phyloP scores from a whole-genome alignment of 2,797 vertebrate species.

The Cossypha heuglini region DNA sequence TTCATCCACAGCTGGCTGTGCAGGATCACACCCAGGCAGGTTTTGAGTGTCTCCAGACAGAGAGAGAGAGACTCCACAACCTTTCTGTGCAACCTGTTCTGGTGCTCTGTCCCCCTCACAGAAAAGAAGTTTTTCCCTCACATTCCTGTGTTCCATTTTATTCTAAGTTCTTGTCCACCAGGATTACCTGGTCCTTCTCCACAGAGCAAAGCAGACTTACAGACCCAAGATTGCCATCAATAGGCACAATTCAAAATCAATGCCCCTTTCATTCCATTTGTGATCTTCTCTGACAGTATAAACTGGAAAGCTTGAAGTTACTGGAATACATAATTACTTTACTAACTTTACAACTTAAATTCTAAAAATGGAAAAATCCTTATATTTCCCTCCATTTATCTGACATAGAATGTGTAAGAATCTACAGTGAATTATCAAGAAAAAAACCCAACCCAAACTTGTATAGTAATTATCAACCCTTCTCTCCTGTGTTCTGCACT shows the following conservation, averaged over 20 bases:
- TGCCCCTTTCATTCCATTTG: not conserved
- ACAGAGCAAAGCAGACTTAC: not conserved
- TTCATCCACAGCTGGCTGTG: not conserved
- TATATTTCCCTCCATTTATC: not conserved
- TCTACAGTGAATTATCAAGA: not conserved
- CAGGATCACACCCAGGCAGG: not conserved
- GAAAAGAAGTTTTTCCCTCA: not conserved
- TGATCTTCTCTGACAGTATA: not conserved
- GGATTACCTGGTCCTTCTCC: not conserved
- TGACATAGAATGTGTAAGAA: not conserved
- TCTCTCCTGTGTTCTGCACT: not conserved
- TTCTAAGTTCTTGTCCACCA: not conserved
- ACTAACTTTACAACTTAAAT: not conserved
- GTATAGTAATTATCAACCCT: not conserved
- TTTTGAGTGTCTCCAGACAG: not conserved
- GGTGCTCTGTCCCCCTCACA: not conserved
- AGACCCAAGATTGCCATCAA: not conserved
- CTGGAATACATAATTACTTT: not conserved
- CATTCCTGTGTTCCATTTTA: not conserved
- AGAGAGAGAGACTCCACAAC: not conserved
- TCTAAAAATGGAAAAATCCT: not conserved
- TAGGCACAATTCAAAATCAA: not conserved
- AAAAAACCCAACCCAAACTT: accelerated
- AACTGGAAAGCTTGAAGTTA: not conserved
- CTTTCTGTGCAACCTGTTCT: not conserved